Conservation (phyloP, 2,113 vertebrate genomes). For the Halichoerus grypus region DNA sequence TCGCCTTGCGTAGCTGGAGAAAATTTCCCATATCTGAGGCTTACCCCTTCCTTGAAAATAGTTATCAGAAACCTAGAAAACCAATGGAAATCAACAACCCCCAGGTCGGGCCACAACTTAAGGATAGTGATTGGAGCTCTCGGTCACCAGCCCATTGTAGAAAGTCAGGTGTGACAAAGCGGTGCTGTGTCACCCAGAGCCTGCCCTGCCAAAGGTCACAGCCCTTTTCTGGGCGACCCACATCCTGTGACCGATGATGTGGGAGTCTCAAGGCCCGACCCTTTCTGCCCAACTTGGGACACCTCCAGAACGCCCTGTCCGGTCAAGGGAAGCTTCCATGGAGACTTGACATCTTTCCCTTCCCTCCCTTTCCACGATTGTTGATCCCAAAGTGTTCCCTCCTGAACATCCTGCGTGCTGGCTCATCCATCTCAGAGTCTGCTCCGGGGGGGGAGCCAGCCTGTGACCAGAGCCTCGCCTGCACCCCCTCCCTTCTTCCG, state of each 20-base stretch:
- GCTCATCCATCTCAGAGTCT: not conserved
- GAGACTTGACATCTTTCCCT: not conserved
- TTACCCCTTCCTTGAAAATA: not conserved
- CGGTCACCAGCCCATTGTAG: not conserved
- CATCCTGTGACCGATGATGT: not conserved
- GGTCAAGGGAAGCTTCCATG: not conserved
- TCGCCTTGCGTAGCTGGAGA: not conserved
- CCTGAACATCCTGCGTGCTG: not conserved
- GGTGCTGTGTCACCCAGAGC: not conserved
- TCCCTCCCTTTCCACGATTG: not conserved
- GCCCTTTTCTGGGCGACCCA: not conserved
- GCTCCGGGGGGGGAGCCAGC: not conserved
- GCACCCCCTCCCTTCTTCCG: not conserved
- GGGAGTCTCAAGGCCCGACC: not conserved
- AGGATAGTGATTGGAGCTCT: not conserved
- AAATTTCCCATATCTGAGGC: not conserved
- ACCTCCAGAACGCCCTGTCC: not conserved
- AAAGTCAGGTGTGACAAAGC: not conserved
- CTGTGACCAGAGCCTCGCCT: not conserved
- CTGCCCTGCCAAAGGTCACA: not conserved
- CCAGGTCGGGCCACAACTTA: not conserved
- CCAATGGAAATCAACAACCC: accelerated
- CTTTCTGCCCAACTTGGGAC: not conserved
- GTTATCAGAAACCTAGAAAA: not conserved
- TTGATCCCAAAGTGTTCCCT: not conserved